Evolutionary conservation across 2,797 vertebrate species (phyloP).

Genomic region (Mycteria americana): DNA sequence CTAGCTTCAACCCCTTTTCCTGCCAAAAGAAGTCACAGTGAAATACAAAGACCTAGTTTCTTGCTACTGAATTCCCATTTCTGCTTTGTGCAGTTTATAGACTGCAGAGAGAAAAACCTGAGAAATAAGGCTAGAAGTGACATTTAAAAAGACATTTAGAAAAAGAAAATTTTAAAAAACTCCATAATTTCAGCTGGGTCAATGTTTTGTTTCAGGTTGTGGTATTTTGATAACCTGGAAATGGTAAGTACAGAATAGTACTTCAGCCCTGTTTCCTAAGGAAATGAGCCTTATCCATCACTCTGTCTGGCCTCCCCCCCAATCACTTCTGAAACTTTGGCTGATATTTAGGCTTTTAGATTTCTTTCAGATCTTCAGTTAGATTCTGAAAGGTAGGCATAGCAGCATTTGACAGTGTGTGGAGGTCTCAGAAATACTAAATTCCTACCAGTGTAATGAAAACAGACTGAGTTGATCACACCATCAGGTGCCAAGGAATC

Average conservation of each 20-base stretch:
- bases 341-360: background rate
- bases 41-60: slow-evolving; percentile 20
- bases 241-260: background rate
- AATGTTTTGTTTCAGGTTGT: background rate
- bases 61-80: background rate
- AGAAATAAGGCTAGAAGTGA: background rate
- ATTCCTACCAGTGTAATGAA: background rate
- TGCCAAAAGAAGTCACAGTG: background rate
- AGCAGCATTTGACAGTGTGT: background rate
- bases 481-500: background rate
- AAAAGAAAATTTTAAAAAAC: background rate
- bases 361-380: background rate
- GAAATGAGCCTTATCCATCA: background rate
- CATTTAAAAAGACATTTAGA: background rate
- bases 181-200: background rate
- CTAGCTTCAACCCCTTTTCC: background rate
- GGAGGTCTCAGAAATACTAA: background rate
- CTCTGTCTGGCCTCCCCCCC: background rate
- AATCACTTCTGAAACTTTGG: background rate
- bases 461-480: background rate
- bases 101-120: background rate
- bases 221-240: slow-evolving; percentile 2
- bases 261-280: background rate
- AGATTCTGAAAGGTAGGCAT: background rate
- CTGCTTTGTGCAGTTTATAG: background rate